A percentile compares a stretch with the other conserved stretches of the same genome.
Evolutionary conservation across 2,113 vertebrate species (phyloP).

Genomic region (Delphinus delphis): DNA sequence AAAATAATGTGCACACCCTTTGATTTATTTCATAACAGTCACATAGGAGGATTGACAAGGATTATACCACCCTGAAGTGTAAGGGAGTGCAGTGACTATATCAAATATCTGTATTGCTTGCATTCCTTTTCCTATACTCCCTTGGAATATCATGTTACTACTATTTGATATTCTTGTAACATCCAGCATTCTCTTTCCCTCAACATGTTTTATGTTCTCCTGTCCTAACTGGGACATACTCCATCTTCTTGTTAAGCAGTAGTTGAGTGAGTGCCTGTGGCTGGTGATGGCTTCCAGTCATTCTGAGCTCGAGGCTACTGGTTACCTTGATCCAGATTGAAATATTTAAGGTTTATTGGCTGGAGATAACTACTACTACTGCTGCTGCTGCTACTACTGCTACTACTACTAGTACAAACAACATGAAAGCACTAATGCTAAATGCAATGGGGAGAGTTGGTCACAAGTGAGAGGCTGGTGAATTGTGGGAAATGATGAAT

Average conservation of each 20-base stretch:
- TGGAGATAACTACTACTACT: not conserved
- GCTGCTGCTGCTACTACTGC: no score
- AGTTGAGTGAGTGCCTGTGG: not conserved
- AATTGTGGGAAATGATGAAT: not conserved
- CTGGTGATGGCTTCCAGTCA: not conserved
- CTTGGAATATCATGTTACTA: not conserved
- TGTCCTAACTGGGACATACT: no score
- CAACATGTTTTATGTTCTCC: not conserved
- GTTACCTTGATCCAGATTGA: not conserved
- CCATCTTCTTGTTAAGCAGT: not conserved
- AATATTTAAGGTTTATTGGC: not conserved
- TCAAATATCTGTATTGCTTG: not conserved
- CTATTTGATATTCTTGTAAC: no score
- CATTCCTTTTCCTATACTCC: not conserved
- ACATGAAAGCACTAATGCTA: no score
- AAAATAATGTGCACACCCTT: not conserved
- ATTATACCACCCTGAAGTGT: rapidly evolving
- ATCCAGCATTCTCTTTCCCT: not conserved
- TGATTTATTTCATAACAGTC: not conserved
- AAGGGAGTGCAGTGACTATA: not conserved
- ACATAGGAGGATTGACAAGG: not conserved
- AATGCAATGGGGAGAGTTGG: not conserved
- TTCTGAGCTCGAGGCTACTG: not conserved
- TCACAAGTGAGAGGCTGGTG: no score
- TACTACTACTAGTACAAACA: not conserved